Conservation (phyloP, 2,888 invertebrate genomes). For the Drosophila sordidula region DNA sequence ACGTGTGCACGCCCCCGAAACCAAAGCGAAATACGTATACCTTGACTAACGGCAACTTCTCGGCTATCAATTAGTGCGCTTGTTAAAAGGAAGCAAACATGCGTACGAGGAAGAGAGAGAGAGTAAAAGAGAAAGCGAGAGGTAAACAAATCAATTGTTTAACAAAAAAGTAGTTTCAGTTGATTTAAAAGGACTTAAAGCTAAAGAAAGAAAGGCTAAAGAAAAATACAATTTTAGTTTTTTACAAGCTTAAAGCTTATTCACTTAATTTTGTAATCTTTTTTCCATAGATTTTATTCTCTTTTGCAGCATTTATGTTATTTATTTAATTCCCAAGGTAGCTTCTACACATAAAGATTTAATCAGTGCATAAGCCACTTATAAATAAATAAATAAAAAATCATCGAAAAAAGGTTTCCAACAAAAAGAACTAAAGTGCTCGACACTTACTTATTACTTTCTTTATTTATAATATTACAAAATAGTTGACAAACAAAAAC, state of each 20-base stretch:
- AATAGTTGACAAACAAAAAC: too few relatives aligned
- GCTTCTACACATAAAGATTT: too few relatives aligned
- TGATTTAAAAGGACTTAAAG: neutral
- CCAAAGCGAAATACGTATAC: slow-evolving; percentile 11
- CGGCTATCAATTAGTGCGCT: slow-evolving; percentile 53
- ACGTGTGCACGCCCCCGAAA: slow-evolving; percentile 27
- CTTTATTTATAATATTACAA: too few relatives aligned
- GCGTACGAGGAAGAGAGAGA: too few relatives aligned
- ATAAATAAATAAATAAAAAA: too few relatives aligned
- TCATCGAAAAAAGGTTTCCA: too few relatives aligned
- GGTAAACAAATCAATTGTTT: neutral
- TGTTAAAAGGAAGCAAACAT: slow-evolving; percentile 24
- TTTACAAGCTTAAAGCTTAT: too few relatives aligned
- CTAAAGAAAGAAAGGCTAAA: neutral
- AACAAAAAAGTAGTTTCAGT: neutral
- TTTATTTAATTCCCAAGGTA: too few relatives aligned
- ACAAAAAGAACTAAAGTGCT: too few relatives aligned
- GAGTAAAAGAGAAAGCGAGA: neutral
- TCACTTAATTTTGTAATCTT: neutral
- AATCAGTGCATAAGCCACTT: too few relatives aligned
- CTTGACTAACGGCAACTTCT: slow-evolving; percentile 34
- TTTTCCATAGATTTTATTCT: neutral
- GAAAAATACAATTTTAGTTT: too few relatives aligned
- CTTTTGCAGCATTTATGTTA: neutral
- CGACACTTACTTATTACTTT: too few relatives aligned